These are phyloP conservation scores for Synanthedon andrenaeformis DNA, from an alignment of 2,888 invertebrate genomes.

Conservation along the genomic window DNA sequence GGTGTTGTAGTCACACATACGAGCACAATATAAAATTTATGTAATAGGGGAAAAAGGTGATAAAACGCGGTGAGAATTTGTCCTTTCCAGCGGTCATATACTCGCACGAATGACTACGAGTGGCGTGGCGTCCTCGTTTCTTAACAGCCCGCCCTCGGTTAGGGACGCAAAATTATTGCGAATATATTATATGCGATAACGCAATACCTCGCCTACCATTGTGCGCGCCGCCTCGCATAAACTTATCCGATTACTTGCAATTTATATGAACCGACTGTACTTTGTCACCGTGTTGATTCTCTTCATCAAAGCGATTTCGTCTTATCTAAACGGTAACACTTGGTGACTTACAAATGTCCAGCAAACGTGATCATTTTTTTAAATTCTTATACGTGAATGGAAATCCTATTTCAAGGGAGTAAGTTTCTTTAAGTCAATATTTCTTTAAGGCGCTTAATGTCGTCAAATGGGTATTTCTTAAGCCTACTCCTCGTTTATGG, in stretches of 20 bases:
- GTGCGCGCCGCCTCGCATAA: slow-evolving; percentile 26
- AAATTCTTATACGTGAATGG: too few species aligned
- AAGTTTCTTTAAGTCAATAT: too few species aligned
- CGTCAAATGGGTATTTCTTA: too few species aligned
- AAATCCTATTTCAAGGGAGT: too few species aligned
- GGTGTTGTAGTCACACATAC: neutral
- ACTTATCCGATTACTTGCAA: slow-evolving; percentile 42
- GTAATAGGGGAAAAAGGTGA: neutral
- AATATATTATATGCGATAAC: slow-evolving; percentile 44
- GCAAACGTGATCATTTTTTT: too few species aligned
- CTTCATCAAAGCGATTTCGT: neutral
- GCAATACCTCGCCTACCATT: slow-evolving; percentile 25
- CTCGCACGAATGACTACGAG: slow-evolving; percentile 17
- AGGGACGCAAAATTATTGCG: slow-evolving; percentile 40
- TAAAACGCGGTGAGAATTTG: neutral
- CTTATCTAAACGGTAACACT: neutral
- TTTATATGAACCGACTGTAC: slow-evolving; percentile 20
- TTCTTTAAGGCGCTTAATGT: too few species aligned
- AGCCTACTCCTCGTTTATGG: too few species aligned
- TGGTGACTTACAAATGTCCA: neutral
- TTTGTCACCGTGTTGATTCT: neutral
- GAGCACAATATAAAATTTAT: neutral
- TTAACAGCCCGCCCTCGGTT: slow-evolving; percentile 22
- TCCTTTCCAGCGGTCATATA: slow-evolving; percentile 26
- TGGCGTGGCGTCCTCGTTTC: slow-evolving; percentile 24